Percentiles rank a stretch among this genome's conserved stretches.
Evolutionary conservation across 2,113 vertebrate genomes (phyloP).

Genomic region (Cebus imitator): DNA sequence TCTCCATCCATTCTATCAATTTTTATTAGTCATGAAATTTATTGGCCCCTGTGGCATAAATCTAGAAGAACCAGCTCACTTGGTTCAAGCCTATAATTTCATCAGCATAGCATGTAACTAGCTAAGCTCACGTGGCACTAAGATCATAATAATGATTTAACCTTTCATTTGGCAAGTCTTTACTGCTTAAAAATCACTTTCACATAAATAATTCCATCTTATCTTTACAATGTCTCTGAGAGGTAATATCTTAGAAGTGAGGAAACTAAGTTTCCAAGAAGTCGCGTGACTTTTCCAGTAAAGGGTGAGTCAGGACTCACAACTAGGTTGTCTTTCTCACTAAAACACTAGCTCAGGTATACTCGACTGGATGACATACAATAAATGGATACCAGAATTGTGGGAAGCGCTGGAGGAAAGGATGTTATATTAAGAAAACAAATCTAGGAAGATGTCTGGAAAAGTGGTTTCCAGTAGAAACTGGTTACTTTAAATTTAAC

Average conservation of each 20-base stretch:
- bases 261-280: background rate
- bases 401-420: background rate
- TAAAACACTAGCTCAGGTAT: background rate
- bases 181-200: background rate
- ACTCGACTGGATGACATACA: background rate
- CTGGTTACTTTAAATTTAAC: background rate
- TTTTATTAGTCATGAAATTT: slow-evolving; percentile 5
- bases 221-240: background rate
- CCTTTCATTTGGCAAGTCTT: background rate
- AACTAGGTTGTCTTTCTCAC: background rate
- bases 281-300: background rate
- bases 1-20: background rate
- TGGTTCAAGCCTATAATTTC: background rate
- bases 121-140: background rate
- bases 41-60: background rate
- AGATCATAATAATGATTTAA: background rate
- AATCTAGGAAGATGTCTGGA: background rate
- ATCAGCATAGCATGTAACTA: background rate
- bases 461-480: background rate
- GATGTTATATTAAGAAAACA: background rate
- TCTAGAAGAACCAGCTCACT: background rate
- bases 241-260: background rate
- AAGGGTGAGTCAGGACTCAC: background rate
- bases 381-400: background rate
- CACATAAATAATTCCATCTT: background rate